Percentiles rank a stretch among this genome's conserved stretches.
Evolutionary conservation across 1,140 invertebrate species (phyloP).

Genomic region (Drosophila sechellia): DNA sequence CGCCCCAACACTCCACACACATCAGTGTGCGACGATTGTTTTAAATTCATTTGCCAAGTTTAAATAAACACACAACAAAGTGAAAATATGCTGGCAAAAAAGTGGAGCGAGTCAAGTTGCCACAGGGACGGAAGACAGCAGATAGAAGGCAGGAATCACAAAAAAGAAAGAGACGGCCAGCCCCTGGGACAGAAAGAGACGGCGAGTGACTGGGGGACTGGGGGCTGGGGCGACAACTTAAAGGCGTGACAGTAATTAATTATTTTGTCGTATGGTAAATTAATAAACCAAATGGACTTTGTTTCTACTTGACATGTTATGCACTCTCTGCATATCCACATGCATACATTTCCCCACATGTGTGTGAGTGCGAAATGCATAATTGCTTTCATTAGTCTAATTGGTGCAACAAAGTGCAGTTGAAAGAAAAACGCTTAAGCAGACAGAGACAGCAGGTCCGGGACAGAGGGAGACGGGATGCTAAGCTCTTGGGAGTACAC

Average conservation of each 20-base stretch:
- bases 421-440: slow-evolving; percentile 58
- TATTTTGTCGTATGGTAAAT: slow-evolving; percentile 84
- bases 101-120: slow-evolving; percentile 76
- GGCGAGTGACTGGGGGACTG: not conserved
- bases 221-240: slow-evolving; percentile 65
- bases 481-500: slow-evolving; percentile 19
- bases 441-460: slow-evolving; percentile 6
- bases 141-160: slow-evolving; percentile 8
- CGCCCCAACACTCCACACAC: not conserved
- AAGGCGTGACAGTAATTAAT: slow-evolving; percentile 85
- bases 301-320: slow-evolving; percentile 81
- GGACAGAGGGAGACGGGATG: not conserved
- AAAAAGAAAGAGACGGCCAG: slow-evolving; percentile 6
- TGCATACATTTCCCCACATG: not conserved
- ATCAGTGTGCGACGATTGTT: slow-evolving; percentile 72
- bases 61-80: slow-evolving; percentile 82
- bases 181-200: not conserved
- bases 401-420: slow-evolving; percentile 62
- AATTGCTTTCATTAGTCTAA: slow-evolving; percentile 80
- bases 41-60: slow-evolving; percentile 83
- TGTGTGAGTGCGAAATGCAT: slow-evolving; percentile 67
- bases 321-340: slow-evolving; percentile 40
- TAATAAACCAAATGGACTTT: slow-evolving; percentile 84
- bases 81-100: slow-evolving; percentile 72
- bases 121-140: slow-evolving; percentile 54